Base-by-base conservation (phyloP, 2,888 invertebrate species). In the Heliconius sara region DNA sequence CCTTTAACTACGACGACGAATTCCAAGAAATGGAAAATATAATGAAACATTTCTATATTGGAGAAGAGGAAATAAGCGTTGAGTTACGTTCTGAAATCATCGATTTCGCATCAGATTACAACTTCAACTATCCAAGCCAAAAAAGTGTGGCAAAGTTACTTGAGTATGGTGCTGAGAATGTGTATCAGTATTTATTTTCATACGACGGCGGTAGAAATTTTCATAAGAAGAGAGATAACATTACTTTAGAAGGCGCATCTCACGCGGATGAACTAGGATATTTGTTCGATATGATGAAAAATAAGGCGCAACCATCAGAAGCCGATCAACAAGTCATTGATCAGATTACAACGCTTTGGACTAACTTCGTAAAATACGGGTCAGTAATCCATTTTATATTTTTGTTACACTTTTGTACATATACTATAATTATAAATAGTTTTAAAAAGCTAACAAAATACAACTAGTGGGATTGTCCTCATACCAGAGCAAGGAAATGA, bases 161-260 rank as follows among this genome's bases (percentile, higher is more conserved):
- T 4, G 83, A 85, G 47, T 86, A 83, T 79, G 88, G 86, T 30
- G 87, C 85, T 12, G 80, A 77, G 22, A 82, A 86, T 0, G 81
- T 91, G 52, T 92, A 86, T 81, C 85, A 88, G 65, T 92, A 91
- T 63, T 67, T 91, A 63, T 93, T 93, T 76, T 86, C 87, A 1
- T 91, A 91, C 74, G 85, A 84, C 19, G 91, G 92, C 6, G 85
- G 82, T 2, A 88, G 91, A 79, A 90, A 91, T 78, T 88, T 88
- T 72, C 79, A 84, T 0, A 91, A 90, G 82, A 73, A 81, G 13
- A 83, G 67, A 0, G 27, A 77, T 0, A 87, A 87, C 30, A 78
- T 87, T 0, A 86, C 84, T 0, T 78, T 52, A 0, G 83, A 79
- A 0, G 88, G 88, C 0, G 89, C 88, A 0, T 72, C 84, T 0